Evolutionary conservation across 1,140 invertebrate species (phyloP).

Genomic region (Trachymyrmex cornetzi): DNA sequence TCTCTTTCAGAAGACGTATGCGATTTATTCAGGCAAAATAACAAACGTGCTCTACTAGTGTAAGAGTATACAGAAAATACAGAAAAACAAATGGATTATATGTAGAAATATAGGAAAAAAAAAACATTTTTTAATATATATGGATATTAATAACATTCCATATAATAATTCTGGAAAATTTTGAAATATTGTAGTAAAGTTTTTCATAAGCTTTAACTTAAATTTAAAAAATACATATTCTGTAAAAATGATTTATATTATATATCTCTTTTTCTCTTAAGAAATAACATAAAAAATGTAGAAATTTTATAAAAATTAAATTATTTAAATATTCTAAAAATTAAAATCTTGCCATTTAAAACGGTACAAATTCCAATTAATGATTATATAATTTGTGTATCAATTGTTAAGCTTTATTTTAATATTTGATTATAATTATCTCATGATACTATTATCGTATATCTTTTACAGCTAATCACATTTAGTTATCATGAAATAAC

Average conservation of each 20-base stretch:
- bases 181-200: not conserved
- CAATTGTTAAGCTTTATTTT: not conserved
- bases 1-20: conserved; percentile 18
- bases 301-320: not conserved
- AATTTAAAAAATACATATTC: not conserved
- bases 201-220: not conserved
- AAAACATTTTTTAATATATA: not conserved
- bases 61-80: not conserved
- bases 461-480: not conserved
- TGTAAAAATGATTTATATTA: not conserved
- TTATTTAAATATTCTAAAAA: not conserved
- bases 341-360: not conserved
- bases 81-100: not conserved
- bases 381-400: not conserved
- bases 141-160: not conserved
- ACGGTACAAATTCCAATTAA: not conserved
- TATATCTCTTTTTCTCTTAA: not conserved
- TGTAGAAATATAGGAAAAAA: not conserved
- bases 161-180: not conserved
- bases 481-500: not conserved
- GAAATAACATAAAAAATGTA: not conserved
- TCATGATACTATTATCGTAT: not conserved
- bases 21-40: conserved; percentile 26
- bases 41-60: not conserved
- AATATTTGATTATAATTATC: conserved; percentile 12